Base-by-base conservation (phyloP, 1,140 invertebrate species). In the Caenorhabditis inopinata region DNA sequence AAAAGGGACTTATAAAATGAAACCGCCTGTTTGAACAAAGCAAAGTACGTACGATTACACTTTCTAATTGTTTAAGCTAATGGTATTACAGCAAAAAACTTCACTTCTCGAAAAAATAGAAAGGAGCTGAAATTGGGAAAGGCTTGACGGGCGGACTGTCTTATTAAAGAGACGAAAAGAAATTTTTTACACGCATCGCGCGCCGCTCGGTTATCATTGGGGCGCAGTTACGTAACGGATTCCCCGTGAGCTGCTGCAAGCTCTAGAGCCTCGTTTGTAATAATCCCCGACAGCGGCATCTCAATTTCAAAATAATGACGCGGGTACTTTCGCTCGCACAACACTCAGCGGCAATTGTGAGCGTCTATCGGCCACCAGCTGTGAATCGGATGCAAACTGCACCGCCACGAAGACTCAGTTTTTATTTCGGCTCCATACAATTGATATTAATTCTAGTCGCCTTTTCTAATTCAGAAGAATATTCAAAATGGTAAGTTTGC, bases 231-330 rank as follows among this genome's bases (percentile, higher is more conserved):
- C 58, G 23, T 42, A 27, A 7, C 35, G 32, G n/a, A 7, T 42
- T 42, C 18, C 38, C 58, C 32, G 58, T 38, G 32, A 38, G 58
- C 58, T 68, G 5, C 4, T 29, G 2, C 23, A 11, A 68, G 58
- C 5, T 5, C 5, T 42, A 7, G 6, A 5, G 5, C 38, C 58
- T 25, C 58, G 58, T 68, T 68, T 68, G 58, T 68, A 68, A 68
- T 68, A 68, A 68, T 68, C 58, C 29, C 38, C 38, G 58, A 68
- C 58, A 68, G 58, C 58, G 12, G 58, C 58, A 68, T 68, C 58
- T 68, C 58, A 68, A 68, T 68, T 68, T 68, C 58, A 68, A 68
- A 68, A 68, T 68, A 68, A 68, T 68, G 58, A 68, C 32, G 32
- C 32, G 58, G 58, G 58, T 68, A 68, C 58, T 68, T 68, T 68